Conservation (phyloP, 2,888 invertebrate genomes). For the Sphinx pinastri region DNA sequence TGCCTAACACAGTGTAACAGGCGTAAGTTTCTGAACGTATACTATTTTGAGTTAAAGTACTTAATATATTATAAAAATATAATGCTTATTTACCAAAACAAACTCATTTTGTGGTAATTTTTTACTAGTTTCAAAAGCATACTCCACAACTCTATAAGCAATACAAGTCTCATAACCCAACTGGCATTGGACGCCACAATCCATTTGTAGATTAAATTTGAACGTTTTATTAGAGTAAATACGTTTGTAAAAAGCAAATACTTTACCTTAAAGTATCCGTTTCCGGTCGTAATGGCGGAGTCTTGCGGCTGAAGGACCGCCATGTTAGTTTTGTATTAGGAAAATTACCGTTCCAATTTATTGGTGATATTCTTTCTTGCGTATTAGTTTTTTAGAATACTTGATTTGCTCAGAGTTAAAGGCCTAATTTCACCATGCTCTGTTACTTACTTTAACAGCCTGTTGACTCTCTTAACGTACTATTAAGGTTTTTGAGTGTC, state of each 20-base stretch:
- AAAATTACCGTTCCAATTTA: background rate
- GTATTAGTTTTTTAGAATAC: no score
- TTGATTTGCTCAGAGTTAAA: no score
- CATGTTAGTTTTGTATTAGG: background rate
- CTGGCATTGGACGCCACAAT: background rate
- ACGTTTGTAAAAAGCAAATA: constrained; percentile 23
- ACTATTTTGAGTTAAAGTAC: no score
- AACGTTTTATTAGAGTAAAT: constrained; percentile 24
- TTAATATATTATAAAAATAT: no score
- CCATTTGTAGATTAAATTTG: constrained; percentile 27
- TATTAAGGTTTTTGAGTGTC: no score
- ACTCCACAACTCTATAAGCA: background rate
- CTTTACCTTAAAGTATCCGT: constrained; percentile 15
- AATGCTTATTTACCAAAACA: background rate
- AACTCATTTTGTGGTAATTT: background rate
- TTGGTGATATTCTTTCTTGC: background rate
- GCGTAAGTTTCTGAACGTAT: no score
- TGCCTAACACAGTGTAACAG: no score
- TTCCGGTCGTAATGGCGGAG: constrained; percentile 18
- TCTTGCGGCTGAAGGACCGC: background rate
- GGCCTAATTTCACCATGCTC: no score
- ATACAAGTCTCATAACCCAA: background rate
- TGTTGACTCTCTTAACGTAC: no score
- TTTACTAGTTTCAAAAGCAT: background rate
- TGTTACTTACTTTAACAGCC: no score